Evolutionary conservation across 2,888 invertebrate genomes (phyloP).

Genomic region (Mongoloraphidia duomilia): DNA sequence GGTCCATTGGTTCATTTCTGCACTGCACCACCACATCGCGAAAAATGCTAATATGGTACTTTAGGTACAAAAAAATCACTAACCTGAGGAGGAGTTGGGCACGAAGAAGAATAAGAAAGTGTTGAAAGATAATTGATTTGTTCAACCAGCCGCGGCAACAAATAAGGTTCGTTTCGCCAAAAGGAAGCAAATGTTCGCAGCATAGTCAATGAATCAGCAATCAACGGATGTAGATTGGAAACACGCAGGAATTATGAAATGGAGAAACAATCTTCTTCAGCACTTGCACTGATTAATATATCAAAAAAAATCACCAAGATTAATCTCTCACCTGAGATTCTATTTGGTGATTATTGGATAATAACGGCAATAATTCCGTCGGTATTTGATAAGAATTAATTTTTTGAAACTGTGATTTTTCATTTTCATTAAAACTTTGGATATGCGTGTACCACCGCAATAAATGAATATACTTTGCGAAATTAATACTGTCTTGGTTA

Average conservation of each 20-base stretch:
- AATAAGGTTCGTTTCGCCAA: neutral
- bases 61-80: constrained; percentile 19
- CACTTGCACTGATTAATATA: neutral
- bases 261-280: constrained; percentile 5
- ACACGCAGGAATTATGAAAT: constrained; percentile 1
- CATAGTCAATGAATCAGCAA: neutral
- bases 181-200: neutral
- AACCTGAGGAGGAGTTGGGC: constrained; percentile 26
- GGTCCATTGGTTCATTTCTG: too few species aligned
- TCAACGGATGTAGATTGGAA: neutral
- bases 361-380: too few species aligned
- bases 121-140: constrained; percentile 5
- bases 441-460: constrained; percentile 47
- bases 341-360: neutral
- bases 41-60: too few species aligned
- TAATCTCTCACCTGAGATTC: neutral
- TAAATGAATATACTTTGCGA: constrained; percentile 33
- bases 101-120: constrained; percentile 16
- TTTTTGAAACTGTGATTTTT: constrained; percentile 30
- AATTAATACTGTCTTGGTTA: constrained; percentile 18
- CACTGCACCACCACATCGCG: too few species aligned
- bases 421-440: constrained; percentile 38
- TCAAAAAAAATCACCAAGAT: neutral
- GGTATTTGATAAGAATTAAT: too few species aligned
- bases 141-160: neutral